A percentile compares a stretch with the other conserved stretches of the same genome.
phyloP scores from a whole-genome alignment of 2,113 vertebrate genomes.

The Macquaria australasica region DNA sequence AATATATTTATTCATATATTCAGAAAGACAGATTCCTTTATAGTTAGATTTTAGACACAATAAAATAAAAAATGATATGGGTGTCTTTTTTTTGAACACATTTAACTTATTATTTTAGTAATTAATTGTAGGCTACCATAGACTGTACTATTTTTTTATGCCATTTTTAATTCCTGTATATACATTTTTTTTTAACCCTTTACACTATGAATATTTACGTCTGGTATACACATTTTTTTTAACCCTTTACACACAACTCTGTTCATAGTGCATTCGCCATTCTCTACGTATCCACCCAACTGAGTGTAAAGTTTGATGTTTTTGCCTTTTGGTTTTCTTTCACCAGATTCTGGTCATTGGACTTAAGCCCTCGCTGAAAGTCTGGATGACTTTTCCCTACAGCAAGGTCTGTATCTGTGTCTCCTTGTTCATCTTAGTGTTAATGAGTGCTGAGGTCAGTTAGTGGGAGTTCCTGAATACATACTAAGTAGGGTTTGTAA shows the following conservation, averaged over 20 bases:
- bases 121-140: too few relatives aligned
- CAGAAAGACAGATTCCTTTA: too few relatives aligned
- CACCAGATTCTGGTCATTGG: conserved; percentile 95
- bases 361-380: conserved; percentile 95
- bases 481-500: neutral
- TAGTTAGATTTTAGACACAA: too few relatives aligned
- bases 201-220: too few relatives aligned
- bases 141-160: too few relatives aligned
- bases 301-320: neutral
- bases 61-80: too few relatives aligned
- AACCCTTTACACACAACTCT: neutral
- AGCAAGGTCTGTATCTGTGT: conserved; percentile 87
- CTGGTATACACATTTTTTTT: too few relatives aligned
- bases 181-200: too few relatives aligned
- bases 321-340: neutral
- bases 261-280: neutral
- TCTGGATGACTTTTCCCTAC: conserved; percentile 99
- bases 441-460: neutral
- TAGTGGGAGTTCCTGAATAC: neutral
- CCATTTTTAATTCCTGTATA: too few relatives aligned
- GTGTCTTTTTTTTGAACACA: too few relatives aligned
- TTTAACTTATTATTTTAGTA: too few relatives aligned
- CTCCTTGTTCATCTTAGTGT: neutral
- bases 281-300: neutral
- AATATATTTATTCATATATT: too few relatives aligned